Evolutionary conservation across 2,888 invertebrate genomes (phyloP).

Genomic region (Ormyrus labotus): DNA sequence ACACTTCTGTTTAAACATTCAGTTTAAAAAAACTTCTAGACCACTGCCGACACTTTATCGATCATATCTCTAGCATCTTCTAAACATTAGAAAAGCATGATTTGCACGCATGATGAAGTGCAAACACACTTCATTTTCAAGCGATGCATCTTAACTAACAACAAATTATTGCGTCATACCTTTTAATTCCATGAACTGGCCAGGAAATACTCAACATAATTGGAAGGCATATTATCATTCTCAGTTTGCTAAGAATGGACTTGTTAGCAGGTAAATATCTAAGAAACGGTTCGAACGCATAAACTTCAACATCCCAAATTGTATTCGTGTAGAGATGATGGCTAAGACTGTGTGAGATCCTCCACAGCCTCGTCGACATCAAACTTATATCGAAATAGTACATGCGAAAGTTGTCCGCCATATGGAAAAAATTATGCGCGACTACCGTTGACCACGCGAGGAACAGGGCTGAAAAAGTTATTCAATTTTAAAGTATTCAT

Average conservation of each 20-base stretch:
- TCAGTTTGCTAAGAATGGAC: slow-evolving; percentile 76
- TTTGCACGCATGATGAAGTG: too few relatives aligned
- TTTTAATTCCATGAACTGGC: slow-evolving; percentile 72
- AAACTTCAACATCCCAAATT: slow-evolving; percentile 84
- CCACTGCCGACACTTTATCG: too few relatives aligned
- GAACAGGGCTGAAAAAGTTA: slow-evolving; percentile 28
- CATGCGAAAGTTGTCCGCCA: slow-evolving; percentile 86
- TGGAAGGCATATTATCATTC: slow-evolving; percentile 78
- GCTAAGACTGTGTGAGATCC: slow-evolving; percentile 85
- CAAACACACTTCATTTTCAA: too few relatives aligned
- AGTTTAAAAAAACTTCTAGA: too few relatives aligned
- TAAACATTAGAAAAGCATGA: too few relatives aligned
- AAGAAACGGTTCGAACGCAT: slow-evolving; percentile 82
- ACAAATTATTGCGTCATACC: slow-evolving; percentile 68
- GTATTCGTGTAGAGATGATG: slow-evolving; percentile 90
- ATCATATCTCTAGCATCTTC: too few relatives aligned
- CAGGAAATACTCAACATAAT: slow-evolving; percentile 74
- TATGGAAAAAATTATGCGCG: slow-evolving; percentile 88
- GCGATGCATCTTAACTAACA: too few relatives aligned
- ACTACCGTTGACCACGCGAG: slow-evolving; percentile 78
- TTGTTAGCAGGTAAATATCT: slow-evolving; percentile 80
- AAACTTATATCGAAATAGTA: slow-evolving; percentile 84
- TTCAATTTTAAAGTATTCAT: not conserved
- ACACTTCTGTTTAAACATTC: too few relatives aligned
- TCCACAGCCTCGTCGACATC: slow-evolving; percentile 84